Evolutionary conservation across 1,140 invertebrate species (phyloP), one percentile per base, ranked within the genome.

Genomic region (Cardiocondyla obscurior): DNA sequence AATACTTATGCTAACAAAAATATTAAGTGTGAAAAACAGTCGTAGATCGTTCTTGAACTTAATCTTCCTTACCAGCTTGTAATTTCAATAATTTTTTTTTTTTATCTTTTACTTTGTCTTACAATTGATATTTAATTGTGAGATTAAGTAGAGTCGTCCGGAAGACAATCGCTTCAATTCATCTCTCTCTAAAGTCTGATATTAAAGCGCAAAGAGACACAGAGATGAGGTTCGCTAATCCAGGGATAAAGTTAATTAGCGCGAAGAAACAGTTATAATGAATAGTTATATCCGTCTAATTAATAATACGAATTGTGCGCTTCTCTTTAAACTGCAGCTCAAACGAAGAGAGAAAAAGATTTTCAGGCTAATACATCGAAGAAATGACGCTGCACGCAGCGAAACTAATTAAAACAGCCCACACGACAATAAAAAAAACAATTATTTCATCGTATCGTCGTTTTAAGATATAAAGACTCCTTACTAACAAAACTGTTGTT

Each of bases 321-420:
- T 53, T 57, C 25, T 10, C n/a, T 55, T 72, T 22, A 22, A 72
- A 57, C 19, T n/a, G n/a, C n/a, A n/a, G n/a, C n/a, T n/a, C n/a
- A n/a, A n/a, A 42, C 16, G 14, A 12, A 16, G 30, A 14, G 6
- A 16, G 49, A 16, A 49, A 53, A 4, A 33, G 10, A 69, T 51
- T 72, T 53, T 53, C 30, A 70, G 33, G 10, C n/a, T 33, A n/a
- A 69, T 33, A 33, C 25, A 14, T 67, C 16, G 46, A 69, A 69
- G n/a, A 49, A 14, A 67, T 2, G 39, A 16, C 39, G 14, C 25
- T 67, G 46, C n/a, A 33, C 30, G 14, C 3, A 8, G n/a, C 28
- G 5, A 36, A 46, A 65, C n/a, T 39, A 53, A 55, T 72, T 55
- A 55, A 4, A 51, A 33, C 22, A 22, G 36, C n/a, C 28, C 14